Evolutionary conservation across 2,888 invertebrate species (phyloP).

Genomic region (Philhelius pedissequus): DNA sequence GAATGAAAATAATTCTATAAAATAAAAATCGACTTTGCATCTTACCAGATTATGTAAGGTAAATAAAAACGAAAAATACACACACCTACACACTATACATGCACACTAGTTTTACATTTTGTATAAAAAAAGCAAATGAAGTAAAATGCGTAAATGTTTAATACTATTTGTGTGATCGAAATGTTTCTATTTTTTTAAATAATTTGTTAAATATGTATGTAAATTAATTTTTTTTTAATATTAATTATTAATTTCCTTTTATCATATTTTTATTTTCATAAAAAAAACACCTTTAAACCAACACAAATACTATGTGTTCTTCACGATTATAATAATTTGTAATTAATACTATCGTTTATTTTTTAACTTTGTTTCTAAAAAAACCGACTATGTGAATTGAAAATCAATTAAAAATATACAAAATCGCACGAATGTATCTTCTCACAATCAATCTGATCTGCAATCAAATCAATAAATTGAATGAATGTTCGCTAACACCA

Average conservation of each 20-base stretch:
- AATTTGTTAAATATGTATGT: not conserved
- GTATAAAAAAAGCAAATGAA: constrained; percentile 33
- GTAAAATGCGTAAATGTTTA: constrained; percentile 53
- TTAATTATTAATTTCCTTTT: constrained; percentile 23
- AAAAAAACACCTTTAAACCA: constrained; percentile 34
- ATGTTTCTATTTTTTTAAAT: not conserved
- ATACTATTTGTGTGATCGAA: constrained; percentile 19
- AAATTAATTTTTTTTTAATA: constrained; percentile 5
- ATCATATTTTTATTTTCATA: constrained; percentile 51
- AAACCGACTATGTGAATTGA: constrained; percentile 38
- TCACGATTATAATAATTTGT: constrained; percentile 50
- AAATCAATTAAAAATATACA: constrained; percentile 1
- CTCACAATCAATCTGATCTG: constrained; percentile 42
- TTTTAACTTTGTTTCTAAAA: constrained; percentile 52
- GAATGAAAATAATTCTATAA: not conserved
- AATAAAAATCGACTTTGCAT: constrained; percentile 1
- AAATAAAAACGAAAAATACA: not conserved
- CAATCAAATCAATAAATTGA: constrained; percentile 20
- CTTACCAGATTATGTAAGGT: no score
- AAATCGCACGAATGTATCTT: constrained; percentile 47
- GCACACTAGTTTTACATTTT: constrained; percentile 34
- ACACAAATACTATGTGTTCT: constrained; percentile 43
- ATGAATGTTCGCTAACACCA: constrained; percentile 45
- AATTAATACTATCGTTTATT: constrained; percentile 66
- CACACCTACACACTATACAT: constrained; percentile 12